Conservation (phyloP, 2,888 invertebrate genomes). For the Hirtodrosophila alboralis region DNA sequence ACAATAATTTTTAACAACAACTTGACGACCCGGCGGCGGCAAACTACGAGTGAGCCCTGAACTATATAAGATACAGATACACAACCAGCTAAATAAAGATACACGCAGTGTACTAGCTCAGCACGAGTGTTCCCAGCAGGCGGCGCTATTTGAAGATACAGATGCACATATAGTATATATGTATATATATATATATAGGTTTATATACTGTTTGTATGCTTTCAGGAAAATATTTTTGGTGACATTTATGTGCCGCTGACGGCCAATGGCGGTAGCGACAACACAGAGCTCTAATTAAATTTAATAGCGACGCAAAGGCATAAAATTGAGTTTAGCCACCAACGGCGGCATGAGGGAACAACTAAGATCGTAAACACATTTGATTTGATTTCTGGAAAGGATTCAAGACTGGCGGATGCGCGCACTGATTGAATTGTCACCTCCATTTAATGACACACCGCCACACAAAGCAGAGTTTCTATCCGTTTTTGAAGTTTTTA, state of each 20-base stretch:
- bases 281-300: conserved; percentile 78
- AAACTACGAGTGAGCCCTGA: conserved; percentile 37
- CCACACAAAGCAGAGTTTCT: conserved; percentile 28
- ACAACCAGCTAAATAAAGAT: conserved; percentile 56
- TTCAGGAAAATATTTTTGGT: conserved; percentile 73
- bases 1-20: conserved; percentile 50
- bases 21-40: conserved; percentile 34
- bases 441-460: conserved; percentile 60
- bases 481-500: conserved; percentile 55
- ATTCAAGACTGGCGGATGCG: conserved; percentile 61
- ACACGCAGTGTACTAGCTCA: conserved; percentile 7
- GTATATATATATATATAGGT: background rate
- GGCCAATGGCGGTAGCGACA: conserved; percentile 57
- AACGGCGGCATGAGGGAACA: conserved; percentile 37
- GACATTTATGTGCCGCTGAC: conserved; percentile 75
- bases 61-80: conserved; percentile 37
- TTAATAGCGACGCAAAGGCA: conserved; percentile 72
- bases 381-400: conserved; percentile 77
- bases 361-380: conserved; percentile 71
- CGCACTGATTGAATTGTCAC: conserved; percentile 79
- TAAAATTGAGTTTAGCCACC: conserved; percentile 66
- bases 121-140: conserved; percentile 15
- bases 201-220: conserved; percentile 24
- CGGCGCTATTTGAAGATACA: conserved; percentile 33
- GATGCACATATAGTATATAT: conserved; percentile 16